Evolutionary conservation across 2,797 vertebrate species (phyloP), one percentile per base, ranked within the genome.

Genomic region (Squalus acanthias): DNA sequence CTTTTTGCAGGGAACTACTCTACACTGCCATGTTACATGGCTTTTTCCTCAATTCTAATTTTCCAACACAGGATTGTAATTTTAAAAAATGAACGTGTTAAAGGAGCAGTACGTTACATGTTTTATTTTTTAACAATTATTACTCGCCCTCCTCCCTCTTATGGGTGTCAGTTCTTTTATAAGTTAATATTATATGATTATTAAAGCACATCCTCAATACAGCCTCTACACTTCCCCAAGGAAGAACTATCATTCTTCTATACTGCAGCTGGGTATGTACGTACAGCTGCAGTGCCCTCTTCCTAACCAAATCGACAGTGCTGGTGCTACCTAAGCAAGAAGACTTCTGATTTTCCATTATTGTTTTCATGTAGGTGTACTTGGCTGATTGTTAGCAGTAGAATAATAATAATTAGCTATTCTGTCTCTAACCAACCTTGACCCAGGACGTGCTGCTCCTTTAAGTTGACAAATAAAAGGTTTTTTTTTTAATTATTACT

Each of bases 401-500:
- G 63, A 67, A 69, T 69, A n/a, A 93, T 93, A n/a, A 93, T 26
- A 69, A n/a, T n/a, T n/a, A 93, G 63, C n/a, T 20, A 69, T 93
- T 69, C 39, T 69, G 33, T 26, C 87, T 93, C 63, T 69, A 69
- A 24, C 91, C n/a, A 46, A 2, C n/a, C 65, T 22, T 26, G 63
- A 46, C n/a, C 65, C 91, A 93, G 65, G 65, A 69, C 91, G n/a
- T 93, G 65, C 91, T 93, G 91, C 91, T 93, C 91, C 91, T 93
- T 93, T 67, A 93, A 93, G 91, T 93, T 93, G 65, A n/a, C 63
- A 93, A 69, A 93, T 93, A 26, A 22, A 39, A 39, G 39, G 0
- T n/a, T 63, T 92, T 93, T 69, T 60, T 88, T 89, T 92, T 10
- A 67, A 92, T 92, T 29, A 93, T 93, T 69, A 46, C 91, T 93